Evolutionary conservation across 1,140 invertebrate genomes (phyloP).

Genomic region (Macrotrachela quadricornifera): DNA sequence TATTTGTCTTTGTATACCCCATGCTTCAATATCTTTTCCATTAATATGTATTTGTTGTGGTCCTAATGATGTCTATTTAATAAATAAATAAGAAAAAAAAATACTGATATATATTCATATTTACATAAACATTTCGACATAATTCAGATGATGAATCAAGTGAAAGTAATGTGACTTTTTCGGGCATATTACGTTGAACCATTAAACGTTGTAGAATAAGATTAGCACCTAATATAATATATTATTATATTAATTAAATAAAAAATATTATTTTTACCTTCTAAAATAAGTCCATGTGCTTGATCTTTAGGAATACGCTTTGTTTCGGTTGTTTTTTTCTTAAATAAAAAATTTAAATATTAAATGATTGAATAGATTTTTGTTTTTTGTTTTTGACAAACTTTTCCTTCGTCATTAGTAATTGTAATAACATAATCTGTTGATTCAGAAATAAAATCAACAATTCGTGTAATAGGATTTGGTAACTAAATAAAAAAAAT

Average conservation of each 20-base stretch:
- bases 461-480: background rate
- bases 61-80: constrained; percentile 16
- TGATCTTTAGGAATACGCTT: background rate
- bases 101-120: constrained; percentile 9
- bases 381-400: background rate
- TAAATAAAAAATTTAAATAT: background rate
- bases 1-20: constrained; percentile 19
- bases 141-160: constrained; percentile 29
- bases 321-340: background rate
- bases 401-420: background rate
- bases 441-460: background rate
- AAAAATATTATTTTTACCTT: constrained; percentile 15
- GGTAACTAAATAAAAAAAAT: background rate
- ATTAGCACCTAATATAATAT: constrained; percentile 20
- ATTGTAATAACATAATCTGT: background rate
- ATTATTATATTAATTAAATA: background rate
- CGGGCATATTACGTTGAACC: constrained; percentile 20
- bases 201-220: constrained; percentile 24
- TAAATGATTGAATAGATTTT: background rate
- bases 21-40: constrained; percentile 18
- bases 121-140: constrained; percentile 25
- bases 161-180: constrained; percentile 20
- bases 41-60: constrained; percentile 20
- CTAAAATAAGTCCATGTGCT: constrained; percentile 22
- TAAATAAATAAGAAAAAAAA: background rate